Percentiles rank a stretch among this genome's conserved stretches.
Evolutionary conservation across 2,888 invertebrate genomes (phyloP).

Genomic region (Rotaria magnacalcarata): DNA sequence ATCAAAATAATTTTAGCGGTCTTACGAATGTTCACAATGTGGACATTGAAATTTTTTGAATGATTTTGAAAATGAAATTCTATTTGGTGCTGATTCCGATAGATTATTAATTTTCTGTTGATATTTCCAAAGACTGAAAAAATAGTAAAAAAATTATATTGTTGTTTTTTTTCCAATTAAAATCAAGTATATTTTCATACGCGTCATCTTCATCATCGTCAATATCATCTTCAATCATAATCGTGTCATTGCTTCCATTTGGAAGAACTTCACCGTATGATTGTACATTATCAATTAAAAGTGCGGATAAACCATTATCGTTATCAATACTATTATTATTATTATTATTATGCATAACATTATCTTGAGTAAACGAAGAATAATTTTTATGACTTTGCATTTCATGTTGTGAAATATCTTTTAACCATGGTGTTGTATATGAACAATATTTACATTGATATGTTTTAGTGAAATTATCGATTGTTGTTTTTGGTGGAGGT

Average conservation of each 20-base stretch:
- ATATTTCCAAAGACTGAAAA: neutral
- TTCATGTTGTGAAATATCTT: neutral
- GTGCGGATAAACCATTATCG: conserved; percentile 9
- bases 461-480: neutral
- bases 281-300: neutral
- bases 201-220: conserved; percentile 34
- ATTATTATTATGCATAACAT: neutral
- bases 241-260: neutral
- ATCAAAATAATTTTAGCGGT: too few species aligned
- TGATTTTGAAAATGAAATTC: neutral
- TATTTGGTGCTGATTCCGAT: neutral
- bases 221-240: conserved; percentile 20
- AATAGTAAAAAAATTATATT: too few species aligned
- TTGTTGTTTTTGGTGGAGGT: neutral
- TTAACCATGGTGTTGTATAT: neutral
- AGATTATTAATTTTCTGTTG: neutral
- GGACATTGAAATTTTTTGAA: conserved; percentile 32
- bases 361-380: neutral
- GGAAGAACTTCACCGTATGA: neutral
- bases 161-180: neutral
- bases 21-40: conserved; percentile 32
- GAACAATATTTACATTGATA: conserved; percentile 30
- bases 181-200: neutral
- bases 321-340: neutral
- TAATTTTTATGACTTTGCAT: neutral